Base-by-base conservation (phyloP, 2,888 invertebrate species). In the Eucriotettix oculatus region DNA sequence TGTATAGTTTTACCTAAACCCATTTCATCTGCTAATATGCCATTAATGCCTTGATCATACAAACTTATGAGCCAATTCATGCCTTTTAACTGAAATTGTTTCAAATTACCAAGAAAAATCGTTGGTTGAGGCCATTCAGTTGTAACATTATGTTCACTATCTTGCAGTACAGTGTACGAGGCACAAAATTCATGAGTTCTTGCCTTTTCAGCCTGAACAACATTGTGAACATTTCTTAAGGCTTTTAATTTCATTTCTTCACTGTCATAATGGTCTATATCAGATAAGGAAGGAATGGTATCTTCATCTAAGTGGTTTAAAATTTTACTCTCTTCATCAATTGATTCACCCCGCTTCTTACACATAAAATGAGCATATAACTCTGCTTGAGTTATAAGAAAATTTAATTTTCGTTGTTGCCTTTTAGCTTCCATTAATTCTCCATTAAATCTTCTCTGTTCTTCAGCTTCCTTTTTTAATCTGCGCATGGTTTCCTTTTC, bases 301-400 rank as follows among this genome's bases (percentile, higher is more conserved):
- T 90, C 90, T 69, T 95, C 95, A 66, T 95, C 94, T 59, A 96
- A 72, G 67, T 94, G 91, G 70, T 83, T 83, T 54, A 96, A 76
- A 66, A 97, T 96, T 54, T 84, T 76, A 52, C 89, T 72, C 66
- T 86, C 83, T 64, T 87, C 87, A 1, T 85, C 84, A 0, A 83
- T 84, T 0, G 77, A 81, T 64, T 84, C 82, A 0, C 86, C 89
- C 66, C 94, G 74, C 74, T 97, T 97, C 61, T 85, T 82, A 9
- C 94, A 93, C 94, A 97, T 95, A 69, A 96, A 96, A 75, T 97
- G 96, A 11, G 96, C 95, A 72, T 96, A 97, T 17, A 97, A 72
- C 73, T 97, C 97, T 0, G 96, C 96, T 74, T 96, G 95, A 0
- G 96, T 96, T 60, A 97, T 96, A 48, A 97, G 77, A 74, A 95